Conservation (phyloP, 2,888 invertebrate genomes). For the Entomobrya multifasciata region DNA sequence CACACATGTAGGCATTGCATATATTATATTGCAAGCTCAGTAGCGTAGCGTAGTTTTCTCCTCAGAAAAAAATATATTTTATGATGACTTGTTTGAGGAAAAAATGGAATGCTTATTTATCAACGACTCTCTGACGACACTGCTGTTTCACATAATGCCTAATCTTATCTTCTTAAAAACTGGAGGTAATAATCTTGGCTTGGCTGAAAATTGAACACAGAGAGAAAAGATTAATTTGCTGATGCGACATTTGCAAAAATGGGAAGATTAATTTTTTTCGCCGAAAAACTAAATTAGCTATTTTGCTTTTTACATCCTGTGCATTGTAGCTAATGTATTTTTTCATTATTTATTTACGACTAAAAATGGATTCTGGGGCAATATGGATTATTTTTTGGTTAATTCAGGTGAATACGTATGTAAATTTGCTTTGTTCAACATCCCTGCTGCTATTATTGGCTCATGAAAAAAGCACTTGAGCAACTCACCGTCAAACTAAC, state of each 20-base stretch:
- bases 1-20: neutral
- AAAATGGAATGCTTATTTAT: neutral
- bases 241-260: neutral
- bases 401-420: neutral
- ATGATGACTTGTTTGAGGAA: conserved; percentile 37
- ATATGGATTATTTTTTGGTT: no score
- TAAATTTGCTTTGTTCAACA: no score
- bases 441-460: no score
- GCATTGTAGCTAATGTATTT: conserved; percentile 31
- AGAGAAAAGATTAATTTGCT: neutral
- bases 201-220: no score
- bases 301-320: no score
- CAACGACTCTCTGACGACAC: neutral
- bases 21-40: no score
- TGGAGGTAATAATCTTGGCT: no score
- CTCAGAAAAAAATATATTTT: no score
- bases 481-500: neutral
- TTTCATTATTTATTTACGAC: conserved; percentile 51
- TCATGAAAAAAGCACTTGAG: neutral
- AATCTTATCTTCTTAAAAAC: no score
- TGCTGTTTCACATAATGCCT: neutral
- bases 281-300: neutral
- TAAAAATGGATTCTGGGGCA: conserved; percentile 59
- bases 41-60: no score
- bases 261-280: neutral